Evolutionary conservation across 1,140 invertebrate genomes (phyloP).

Genomic region (Meteorus sp.): DNA sequence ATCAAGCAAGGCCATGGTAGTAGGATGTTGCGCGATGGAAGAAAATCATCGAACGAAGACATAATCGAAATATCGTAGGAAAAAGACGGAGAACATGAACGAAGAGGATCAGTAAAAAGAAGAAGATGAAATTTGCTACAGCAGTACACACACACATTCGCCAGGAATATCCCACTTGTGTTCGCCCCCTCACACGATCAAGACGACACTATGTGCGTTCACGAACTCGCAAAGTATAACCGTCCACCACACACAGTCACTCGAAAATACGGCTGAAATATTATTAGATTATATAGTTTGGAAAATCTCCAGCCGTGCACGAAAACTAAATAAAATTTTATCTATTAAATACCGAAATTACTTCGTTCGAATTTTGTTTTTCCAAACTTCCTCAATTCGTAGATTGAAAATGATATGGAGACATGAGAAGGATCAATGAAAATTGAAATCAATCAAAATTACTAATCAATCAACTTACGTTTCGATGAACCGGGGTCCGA

Average conservation of each 20-base stretch:
- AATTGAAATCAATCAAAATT: background rate
- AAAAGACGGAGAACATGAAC: background rate
- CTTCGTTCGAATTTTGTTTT: no score
- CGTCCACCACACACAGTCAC: constrained; percentile 34
- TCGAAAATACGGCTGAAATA: constrained; percentile 44
- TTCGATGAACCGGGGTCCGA: constrained; percentile 47
- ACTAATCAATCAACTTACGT: constrained; percentile 42
- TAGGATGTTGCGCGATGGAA: no score
- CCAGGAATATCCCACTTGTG: constrained; percentile 36
- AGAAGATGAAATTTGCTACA: background rate
- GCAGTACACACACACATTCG: constrained; percentile 10
- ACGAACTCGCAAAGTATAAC: constrained; percentile 33
- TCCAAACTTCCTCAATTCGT: background rate
- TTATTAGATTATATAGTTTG: constrained; percentile 43
- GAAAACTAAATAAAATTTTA: no score
- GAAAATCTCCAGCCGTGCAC: constrained; percentile 10
- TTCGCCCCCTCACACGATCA: constrained; percentile 30
- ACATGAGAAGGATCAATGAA: background rate
- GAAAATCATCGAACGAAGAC: background rate
- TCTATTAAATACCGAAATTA: background rate
- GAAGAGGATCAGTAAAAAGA: background rate
- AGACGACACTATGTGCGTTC: constrained; percentile 10
- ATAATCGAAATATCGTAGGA: background rate
- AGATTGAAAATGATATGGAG: background rate
- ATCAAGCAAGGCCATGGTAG: no score